Percentiles rank a stretch among this genome's conserved stretches.
Conservation (phyloP, 1,140 invertebrate genomes). For the Piezodorus guildinii region DNA sequence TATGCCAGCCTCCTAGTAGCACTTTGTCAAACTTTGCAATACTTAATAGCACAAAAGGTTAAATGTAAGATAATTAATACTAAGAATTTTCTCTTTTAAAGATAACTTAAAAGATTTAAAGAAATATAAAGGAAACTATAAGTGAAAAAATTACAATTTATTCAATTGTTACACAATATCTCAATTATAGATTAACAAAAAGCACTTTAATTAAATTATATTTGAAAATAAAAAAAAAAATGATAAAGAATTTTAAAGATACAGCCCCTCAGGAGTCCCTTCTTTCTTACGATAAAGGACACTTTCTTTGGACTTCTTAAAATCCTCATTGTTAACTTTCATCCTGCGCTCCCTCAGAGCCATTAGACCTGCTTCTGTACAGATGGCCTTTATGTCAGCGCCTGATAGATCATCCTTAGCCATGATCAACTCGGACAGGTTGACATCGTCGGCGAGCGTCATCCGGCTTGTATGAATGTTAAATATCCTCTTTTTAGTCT, state of each 20-base stretch:
- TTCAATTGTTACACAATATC: too few relatives aligned
- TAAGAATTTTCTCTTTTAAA: too few relatives aligned
- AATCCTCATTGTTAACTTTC: conserved; percentile 99
- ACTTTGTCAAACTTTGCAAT: too few relatives aligned
- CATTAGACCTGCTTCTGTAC: conserved; percentile 97
- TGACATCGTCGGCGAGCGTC: conserved; percentile 95
- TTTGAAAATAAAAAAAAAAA: conserved; percentile 16
- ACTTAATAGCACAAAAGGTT: too few relatives aligned
- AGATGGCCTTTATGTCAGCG: conserved; percentile 94
- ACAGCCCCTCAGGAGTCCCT: conserved; percentile 96
- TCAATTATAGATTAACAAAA: too few relatives aligned
- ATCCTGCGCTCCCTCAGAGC: conserved; percentile 93
- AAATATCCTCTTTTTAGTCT: conserved; percentile 96
- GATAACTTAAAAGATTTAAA: too few relatives aligned
- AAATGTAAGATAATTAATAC: too few relatives aligned
- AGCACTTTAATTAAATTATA: too few relatives aligned
- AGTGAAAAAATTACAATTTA: too few relatives aligned
- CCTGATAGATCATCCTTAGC: conserved; percentile 99
- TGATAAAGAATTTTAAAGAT: conserved; percentile 63
- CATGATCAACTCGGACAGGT: conserved; percentile 96
- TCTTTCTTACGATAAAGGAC: conserved; percentile 98
- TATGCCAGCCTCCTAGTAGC: too few relatives aligned
- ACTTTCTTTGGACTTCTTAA: conserved; percentile 98
- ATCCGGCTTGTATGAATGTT: conserved; percentile 97
- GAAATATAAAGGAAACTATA: too few relatives aligned